Evolutionary conservation across 2,888 invertebrate genomes (phyloP).

Genomic region (Adineta ricciae): DNA sequence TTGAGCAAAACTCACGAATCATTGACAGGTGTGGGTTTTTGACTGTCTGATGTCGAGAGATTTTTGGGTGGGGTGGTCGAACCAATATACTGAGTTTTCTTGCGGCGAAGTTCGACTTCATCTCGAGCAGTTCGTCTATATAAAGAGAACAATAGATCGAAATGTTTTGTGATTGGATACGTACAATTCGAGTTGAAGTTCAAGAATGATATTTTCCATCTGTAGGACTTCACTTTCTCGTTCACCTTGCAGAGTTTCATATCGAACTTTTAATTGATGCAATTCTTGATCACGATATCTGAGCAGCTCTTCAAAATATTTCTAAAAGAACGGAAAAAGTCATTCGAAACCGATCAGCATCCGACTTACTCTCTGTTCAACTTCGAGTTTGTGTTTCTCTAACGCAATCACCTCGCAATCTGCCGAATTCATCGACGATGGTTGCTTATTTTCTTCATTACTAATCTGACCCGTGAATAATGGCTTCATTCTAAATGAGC

Average conservation of each 20-base stretch:
- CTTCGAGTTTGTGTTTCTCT: not conserved
- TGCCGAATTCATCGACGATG: not conserved
- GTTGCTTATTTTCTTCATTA: not conserved
- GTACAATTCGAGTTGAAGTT: slow-evolving; percentile 9
- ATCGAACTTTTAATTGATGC: not conserved
- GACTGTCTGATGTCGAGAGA: not conserved
- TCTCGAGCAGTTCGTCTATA: slow-evolving; percentile 6
- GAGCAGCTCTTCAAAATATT: slow-evolving; percentile 10
- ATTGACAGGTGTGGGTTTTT: not conserved
- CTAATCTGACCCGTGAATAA: not conserved
- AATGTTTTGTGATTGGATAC: not conserved
- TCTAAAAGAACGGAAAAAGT: not conserved
- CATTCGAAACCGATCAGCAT: not conserved
- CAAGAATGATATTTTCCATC: slow-evolving; percentile 8
- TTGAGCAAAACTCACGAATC: not conserved
- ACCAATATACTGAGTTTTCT: not conserved
- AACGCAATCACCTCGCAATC: not conserved
- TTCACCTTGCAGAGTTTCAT: not conserved
- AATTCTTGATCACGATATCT: not conserved
- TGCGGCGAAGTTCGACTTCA: not conserved
- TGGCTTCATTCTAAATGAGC: not conserved
- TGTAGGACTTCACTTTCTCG: slow-evolving; percentile 3
- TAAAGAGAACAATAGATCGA: not conserved
- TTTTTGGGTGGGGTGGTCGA: not conserved
- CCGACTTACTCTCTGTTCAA: not conserved